Conservation (phyloP, 1,140 invertebrate species). For the Bombus breviceps region DNA sequence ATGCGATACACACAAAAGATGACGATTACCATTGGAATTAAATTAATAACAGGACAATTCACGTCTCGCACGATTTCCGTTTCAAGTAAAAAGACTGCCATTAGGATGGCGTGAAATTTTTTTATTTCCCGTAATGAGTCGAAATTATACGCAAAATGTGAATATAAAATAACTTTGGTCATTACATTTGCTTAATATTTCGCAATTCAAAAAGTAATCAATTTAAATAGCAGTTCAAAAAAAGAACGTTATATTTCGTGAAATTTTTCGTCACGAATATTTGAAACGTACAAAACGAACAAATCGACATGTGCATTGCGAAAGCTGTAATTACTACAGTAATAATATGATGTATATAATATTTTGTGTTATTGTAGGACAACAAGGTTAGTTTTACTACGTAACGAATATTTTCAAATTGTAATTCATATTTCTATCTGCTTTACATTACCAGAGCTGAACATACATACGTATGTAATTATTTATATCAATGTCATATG, state of each 20-base stretch:
- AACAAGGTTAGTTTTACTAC: neutral
- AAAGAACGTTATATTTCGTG: neutral
- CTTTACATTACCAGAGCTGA: neutral
- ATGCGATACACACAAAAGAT: neutral
- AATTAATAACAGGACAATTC: conserved; percentile 4
- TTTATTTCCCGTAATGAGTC: neutral
- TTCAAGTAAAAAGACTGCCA: too few species aligned
- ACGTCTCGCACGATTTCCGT: conserved; percentile 5
- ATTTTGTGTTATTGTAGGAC: neutral
- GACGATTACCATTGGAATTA: neutral
- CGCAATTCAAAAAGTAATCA: neutral
- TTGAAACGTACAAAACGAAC: neutral
- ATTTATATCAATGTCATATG: neutral
- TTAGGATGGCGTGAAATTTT: neutral
- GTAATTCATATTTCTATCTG: neutral
- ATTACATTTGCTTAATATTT: neutral
- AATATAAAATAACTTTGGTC: neutral
- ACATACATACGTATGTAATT: neutral
- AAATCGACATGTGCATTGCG: neutral
- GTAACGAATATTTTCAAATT: neutral
- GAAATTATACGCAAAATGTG: neutral
- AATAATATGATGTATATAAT: neutral
- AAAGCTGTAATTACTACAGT: neutral
- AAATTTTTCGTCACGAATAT: neutral
- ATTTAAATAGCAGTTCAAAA: neutral